Base-by-base conservation (phyloP, 2,888 invertebrate species). In the Listrodromus nycthemerus region DNA sequence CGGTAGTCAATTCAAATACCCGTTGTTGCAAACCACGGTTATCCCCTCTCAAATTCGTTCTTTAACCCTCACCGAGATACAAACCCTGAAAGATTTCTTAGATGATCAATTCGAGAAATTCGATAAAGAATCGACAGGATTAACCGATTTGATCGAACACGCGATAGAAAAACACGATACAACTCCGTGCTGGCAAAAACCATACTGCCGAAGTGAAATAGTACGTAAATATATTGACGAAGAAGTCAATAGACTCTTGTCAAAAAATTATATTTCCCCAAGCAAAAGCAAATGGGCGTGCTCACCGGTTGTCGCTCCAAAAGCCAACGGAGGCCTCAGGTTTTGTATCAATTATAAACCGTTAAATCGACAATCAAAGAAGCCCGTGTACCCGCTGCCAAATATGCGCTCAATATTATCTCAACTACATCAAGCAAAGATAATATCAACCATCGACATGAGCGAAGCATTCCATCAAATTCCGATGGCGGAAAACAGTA, bases 171-270 rank as follows among this genome's bases (percentile, higher is more conserved):
- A 83, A 41, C 37, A 48, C 4, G 65, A 77, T 24, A 24, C 66
- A 0, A 75, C 70, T 1, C 81, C 81, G 0, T 71, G 77, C 52
- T 58, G 75, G 10, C 75, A 81, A 41, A 81, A 82, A 74, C 80
- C 85, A 2, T 85, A 85, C 33, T 65, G 76, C 19, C 67, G 85
- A 27, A 85, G 82, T n/a, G 85, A 85, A 30, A 37, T 73, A 70
- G 52, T 80, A 65, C 58, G 77, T 13, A 63, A 76, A 58, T 76
- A 70, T 19, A 76, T 69, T 45, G 41, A 71, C 41, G 63, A 79
- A 33, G 65, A 73, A 66, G 58, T 75, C 3, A 37, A 82, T 21
- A 27, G 63, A 55, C 41, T 74, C 21, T 21, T 74, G 27, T 21
- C 69, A 7, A 76, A 76, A 4, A 58, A 45, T 8, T 71, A 76